Base-by-base conservation (phyloP, 1,140 invertebrate genomes). In the Apis florea region DNA sequence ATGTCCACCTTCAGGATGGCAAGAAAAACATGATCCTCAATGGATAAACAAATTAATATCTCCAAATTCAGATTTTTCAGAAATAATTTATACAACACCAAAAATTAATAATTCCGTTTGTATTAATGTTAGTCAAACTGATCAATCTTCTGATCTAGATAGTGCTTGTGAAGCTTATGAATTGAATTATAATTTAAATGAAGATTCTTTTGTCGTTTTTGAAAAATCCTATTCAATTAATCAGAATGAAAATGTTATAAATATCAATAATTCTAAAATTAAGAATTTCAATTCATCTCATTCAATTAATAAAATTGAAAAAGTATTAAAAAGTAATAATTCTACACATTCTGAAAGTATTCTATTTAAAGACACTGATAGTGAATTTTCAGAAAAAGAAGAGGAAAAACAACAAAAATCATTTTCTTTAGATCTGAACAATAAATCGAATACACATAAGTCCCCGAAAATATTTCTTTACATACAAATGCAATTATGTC, bases 401-500 rank as follows among this genome's bases (percentile, higher is more conserved):
- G 63, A 85, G 58, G 85, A 76, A 63, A 85, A 84, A n/a, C 66
- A 26, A 26, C 84, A 80, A 85, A 87, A 84, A 67, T 85, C 83
- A 1, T 83, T 89, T 91, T 95, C 94, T 2, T 83, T 95, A 21
- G 94, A 94, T 69, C 85, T 92, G 63, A 88, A 88, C 53, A 88
- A 79, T 56, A 88, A 85, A 83, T 75, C 76, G 31, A 85, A 74
- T 85, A 68, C 56, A 21, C 53, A 75, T 74, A 92, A 85, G 78
- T 89, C 88, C 77, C 90, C 88, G 90, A 95, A 93, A 95, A 94
- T 97, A 90, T 98, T 97, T 92, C 94, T 99, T 1, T 99, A 98
- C 89, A 99, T 99, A 90, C 98, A 99, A 93, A 99, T 99, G 98
- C 98, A 99, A 93, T 91, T 99, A 64, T 99, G 98, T 91, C 95